phyloP scores from a whole-genome alignment of 2,797 vertebrate genomes.

The Carapus acus region DNA sequence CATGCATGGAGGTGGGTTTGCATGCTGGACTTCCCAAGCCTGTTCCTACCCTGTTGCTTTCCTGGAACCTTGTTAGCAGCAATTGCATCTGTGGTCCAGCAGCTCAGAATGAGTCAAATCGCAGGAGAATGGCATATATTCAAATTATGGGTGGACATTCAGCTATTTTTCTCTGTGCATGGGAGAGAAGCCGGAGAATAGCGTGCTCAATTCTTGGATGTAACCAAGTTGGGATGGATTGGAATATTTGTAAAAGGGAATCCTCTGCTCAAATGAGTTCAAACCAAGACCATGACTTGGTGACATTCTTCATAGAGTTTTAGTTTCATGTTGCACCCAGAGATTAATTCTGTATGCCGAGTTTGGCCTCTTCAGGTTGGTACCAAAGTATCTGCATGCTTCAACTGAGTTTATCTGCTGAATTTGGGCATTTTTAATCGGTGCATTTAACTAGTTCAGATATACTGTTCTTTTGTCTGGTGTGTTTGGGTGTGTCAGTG shows the following conservation, averaged over 20 bases:
- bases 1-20: slow-evolving; percentile 28
- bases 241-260: slow-evolving; percentile 64
- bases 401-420: no score
- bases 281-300: no score
- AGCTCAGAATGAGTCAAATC: slow-evolving; percentile 50
- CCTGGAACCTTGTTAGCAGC: slow-evolving; percentile 32
- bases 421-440: no score
- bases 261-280: slow-evolving; percentile 58
- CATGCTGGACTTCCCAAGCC: slow-evolving; percentile 44
- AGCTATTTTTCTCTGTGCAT: slow-evolving; percentile 49
- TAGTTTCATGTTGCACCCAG: no score
- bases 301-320: no score
- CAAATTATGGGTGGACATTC: slow-evolving; percentile 65
- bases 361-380: no score
- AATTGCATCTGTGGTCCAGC: slow-evolving; percentile 32
- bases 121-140: slow-evolving; percentile 64
- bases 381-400: no score
- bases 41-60: slow-evolving; percentile 46
- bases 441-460: no score
- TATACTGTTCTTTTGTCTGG: neutral
- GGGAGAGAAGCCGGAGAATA: slow-evolving; percentile 40
- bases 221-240: slow-evolving; percentile 65
- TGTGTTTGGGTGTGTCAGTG: slow-evolving; percentile 7
- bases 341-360: no score
- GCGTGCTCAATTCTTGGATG: slow-evolving; percentile 60